These are phyloP conservation scores for Pseudomyrmex sp. DNA, from an alignment of 1,140 invertebrate genomes.

Conservation along the genomic window DNA sequence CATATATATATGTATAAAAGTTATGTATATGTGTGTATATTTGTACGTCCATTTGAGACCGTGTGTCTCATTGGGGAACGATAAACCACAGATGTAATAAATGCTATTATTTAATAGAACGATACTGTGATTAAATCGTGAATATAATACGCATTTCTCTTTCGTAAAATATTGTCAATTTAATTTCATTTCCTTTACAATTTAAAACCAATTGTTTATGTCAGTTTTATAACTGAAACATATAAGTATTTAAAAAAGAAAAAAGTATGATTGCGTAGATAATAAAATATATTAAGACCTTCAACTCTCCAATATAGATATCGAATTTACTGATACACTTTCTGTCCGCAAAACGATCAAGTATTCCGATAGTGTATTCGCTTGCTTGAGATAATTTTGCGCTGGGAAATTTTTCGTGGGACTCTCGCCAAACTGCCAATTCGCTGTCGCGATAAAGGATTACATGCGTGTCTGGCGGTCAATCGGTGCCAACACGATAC, in stretches of 20 bases:
- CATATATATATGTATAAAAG: too few relatives aligned
- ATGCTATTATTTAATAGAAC: neutral
- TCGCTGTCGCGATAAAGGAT: slow-evolving; percentile 54
- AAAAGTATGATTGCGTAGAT: neutral
- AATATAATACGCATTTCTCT: neutral
- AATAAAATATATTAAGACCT: neutral
- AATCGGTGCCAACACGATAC: slow-evolving; percentile 64
- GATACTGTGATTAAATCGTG: slow-evolving; percentile 26
- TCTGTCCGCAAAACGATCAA: neutral
- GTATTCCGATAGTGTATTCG: slow-evolving; percentile 10
- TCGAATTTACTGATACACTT: neutral
- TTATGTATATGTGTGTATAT: neutral
- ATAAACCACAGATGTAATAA: slow-evolving; percentile 37
- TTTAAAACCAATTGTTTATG: neutral
- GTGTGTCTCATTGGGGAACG: slow-evolving; percentile 2
- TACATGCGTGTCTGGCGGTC: slow-evolving; percentile 65
- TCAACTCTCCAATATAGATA: neutral
- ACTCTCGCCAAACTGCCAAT: slow-evolving; percentile 69
- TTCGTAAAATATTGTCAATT: slow-evolving; percentile 9
- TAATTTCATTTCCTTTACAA: neutral
- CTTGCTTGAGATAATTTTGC: slow-evolving; percentile 22
- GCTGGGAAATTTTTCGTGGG: slow-evolving; percentile 35
- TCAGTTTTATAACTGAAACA: neutral
- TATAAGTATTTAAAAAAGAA: neutral
- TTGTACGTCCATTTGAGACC: slow-evolving; percentile 47